Evolutionary conservation across 2,113 vertebrate species (phyloP), one percentile per base, ranked within the genome.

Genomic region (Ammospiza caudacuta): DNA sequence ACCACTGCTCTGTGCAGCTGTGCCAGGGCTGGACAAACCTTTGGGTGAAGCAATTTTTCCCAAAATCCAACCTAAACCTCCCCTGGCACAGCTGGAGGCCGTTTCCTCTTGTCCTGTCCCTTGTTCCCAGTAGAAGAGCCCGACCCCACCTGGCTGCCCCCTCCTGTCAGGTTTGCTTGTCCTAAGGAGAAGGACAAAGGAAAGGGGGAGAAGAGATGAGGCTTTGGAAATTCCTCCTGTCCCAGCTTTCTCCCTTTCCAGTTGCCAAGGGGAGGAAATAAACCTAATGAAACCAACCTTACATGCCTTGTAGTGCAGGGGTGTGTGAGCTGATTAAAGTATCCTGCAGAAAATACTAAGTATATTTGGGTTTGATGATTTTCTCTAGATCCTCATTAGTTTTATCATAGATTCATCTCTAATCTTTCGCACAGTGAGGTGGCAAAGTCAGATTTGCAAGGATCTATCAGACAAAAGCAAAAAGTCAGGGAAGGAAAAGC

Each of bases 101-200:
- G 1, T 31, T 69, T 29, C 41, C 35, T 68, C 79, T 15, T 12
- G 5, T 43, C 31, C n/a, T 69, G 21, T 19, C 47, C 29, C 33
- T 29, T 55, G 63, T 23, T n/a, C 24, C 63, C 39, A 25, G 62
- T 2, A 41, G 61, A 15, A 44, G 39, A n/a, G 39, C 54, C 69
- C 0, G 0, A 39, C 12, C 54, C 20, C 46, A 14, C 13, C 61
- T 14, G 28, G 52, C 39, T 68, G 52, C 2, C 15, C 20, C 14
- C 2, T 23, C 27, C 35, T 4, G 4, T 3, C 33, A 33, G 17
- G 7, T 52, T 28, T 77, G 27, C 12, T 52, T 43, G 33, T 19
- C 47, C 46, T 27, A 6, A 44, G 24, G 51, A 35, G 7, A 20
- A 20, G n/a, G 72, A 67, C 37, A 63, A 86, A 61, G 49, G 21